A percentile compares a stretch with the other conserved stretches of the same genome.
phyloP scores from a whole-genome alignment of 2,888 invertebrate genomes.

The Xestia rhomboidea region DNA sequence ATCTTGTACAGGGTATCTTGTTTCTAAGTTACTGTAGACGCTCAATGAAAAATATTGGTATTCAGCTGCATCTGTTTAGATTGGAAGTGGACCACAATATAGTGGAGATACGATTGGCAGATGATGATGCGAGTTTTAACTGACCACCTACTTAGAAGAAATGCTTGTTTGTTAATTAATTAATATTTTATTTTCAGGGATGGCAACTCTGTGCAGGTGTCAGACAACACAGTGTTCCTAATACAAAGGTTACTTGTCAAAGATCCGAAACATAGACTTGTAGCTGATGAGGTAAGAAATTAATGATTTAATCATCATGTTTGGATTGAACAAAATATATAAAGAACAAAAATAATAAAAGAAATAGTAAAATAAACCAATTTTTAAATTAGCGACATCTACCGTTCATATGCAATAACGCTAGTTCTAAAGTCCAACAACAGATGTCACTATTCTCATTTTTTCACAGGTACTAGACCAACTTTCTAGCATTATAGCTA shows the following conservation, averaged over 20 bases:
- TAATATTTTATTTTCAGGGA: constrained; percentile 79
- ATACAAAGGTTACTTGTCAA: constrained; percentile 92
- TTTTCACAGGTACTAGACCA: constrained; percentile 88
- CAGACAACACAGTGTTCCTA: constrained; percentile 92
- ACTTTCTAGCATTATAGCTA: constrained; percentile 90
- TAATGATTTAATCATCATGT: not conserved
- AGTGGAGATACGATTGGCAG: not conserved
- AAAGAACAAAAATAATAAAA: no score
- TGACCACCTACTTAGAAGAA: not conserved
- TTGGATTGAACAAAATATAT: not conserved
- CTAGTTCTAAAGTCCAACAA: not conserved
- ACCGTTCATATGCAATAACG: not conserved
- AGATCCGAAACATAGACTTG: constrained; percentile 92
- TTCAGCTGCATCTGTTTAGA: not conserved
- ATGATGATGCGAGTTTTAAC: no score
- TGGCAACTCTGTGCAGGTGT: constrained; percentile 89
- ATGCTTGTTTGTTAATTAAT: not conserved
- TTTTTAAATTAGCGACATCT: constrained; percentile 22
- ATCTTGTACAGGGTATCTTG: not conserved
- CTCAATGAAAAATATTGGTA: not conserved
- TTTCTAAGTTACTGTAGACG: not conserved
- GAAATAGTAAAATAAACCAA: not conserved
- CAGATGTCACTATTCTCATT: constrained; percentile 32
- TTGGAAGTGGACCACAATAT: not conserved
- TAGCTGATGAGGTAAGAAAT: constrained; percentile 91